phyloP scores from a whole-genome alignment of 2,888 invertebrate species.

The Diadromus collaris region DNA sequence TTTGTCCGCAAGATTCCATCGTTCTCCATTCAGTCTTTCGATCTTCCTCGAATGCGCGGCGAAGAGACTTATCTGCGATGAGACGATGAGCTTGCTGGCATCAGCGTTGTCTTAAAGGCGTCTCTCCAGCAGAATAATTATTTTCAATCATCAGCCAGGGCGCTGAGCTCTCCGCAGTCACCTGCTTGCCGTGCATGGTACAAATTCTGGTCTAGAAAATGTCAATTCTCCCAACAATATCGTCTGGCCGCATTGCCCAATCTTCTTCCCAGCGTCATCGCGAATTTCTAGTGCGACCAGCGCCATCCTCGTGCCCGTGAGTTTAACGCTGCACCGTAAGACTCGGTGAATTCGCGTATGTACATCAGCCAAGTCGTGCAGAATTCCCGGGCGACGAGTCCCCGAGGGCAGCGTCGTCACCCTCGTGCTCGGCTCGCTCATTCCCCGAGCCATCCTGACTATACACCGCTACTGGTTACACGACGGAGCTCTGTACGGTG shows the following conservation, averaged over 20 bases:
- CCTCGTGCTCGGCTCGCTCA: constrained; percentile 46
- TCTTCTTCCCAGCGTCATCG: constrained; percentile 22
- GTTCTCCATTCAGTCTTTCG: not conserved
- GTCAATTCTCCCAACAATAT: constrained; percentile 53
- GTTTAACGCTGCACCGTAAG: constrained; percentile 48
- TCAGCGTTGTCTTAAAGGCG: not conserved
- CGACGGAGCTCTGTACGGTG: constrained; percentile 19
- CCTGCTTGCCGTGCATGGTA: not conserved
- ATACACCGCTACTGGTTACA: constrained; percentile 25
- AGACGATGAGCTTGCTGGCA: not conserved
- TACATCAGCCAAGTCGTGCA: constrained; percentile 57
- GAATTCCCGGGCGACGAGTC: constrained; percentile 57
- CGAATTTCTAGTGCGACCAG: constrained; percentile 6
- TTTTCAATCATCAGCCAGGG: not conserved
- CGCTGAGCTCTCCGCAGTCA: not conserved
- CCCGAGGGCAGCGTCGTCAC: constrained; percentile 59
- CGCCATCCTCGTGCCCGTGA: constrained; percentile 39
- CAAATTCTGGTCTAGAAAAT: constrained; percentile 30
- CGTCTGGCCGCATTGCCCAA: constrained; percentile 39
- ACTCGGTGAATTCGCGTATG: constrained; percentile 45
- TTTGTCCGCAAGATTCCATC: not conserved
- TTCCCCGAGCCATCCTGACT: constrained; percentile 33
- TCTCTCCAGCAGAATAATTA: constrained; percentile 1
- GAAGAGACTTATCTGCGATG: not conserved
- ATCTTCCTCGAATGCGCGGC: not conserved